Conservation (phyloP, 2,113 vertebrate genomes). For the Myanophis thanlyinensis region DNA sequence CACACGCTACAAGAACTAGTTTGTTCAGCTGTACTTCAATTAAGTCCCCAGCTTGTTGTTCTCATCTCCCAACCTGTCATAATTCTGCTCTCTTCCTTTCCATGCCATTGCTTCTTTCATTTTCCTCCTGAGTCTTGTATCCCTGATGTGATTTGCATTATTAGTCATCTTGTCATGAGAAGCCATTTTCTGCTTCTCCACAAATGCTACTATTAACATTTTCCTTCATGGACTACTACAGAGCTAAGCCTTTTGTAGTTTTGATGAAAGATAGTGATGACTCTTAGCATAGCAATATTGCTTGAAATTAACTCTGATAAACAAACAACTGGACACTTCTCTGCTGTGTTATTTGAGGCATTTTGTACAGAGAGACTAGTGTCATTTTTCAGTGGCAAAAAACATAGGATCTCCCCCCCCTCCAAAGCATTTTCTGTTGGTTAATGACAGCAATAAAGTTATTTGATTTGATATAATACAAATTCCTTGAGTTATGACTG, state of each 20-base stretch:
- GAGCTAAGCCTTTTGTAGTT: neutral
- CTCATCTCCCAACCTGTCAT: neutral
- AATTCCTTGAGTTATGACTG: neutral
- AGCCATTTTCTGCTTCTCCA: neutral
- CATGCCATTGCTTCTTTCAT: neutral
- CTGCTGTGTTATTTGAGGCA: neutral
- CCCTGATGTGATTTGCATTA: neutral
- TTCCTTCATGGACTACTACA: neutral
- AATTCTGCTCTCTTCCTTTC: neutral
- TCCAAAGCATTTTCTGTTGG: neutral
- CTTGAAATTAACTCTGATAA: neutral
- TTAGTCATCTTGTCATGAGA: neutral
- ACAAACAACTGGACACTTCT: neutral
- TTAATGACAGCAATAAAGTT: neutral
- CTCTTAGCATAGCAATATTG: neutral
- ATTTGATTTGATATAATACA: neutral
- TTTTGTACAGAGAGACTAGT: neutral
- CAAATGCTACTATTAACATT: neutral
- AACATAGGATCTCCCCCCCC: neutral
- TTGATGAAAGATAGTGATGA: neutral
- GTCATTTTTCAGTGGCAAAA: neutral
- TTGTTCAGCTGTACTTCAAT: constrained; percentile 25
- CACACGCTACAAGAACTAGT: neutral
- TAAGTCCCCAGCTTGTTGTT: neutral
- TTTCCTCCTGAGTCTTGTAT: neutral